Evolutionary conservation across 92 coral and sea anemone species (phyloP).

Genomic region (Heliopora coerulea): DNA sequence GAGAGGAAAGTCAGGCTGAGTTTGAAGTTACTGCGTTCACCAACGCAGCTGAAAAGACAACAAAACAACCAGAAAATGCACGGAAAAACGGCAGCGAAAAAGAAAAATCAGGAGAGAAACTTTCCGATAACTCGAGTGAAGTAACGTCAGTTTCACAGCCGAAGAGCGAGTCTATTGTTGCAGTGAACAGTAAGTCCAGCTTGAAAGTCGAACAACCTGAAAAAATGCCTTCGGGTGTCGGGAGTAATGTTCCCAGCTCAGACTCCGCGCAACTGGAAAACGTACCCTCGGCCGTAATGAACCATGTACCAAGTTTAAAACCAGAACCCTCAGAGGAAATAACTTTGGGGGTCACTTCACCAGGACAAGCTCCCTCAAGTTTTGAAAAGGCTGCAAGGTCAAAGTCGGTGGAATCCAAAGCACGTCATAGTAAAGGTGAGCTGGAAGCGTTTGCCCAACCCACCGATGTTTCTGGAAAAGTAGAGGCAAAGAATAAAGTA

Average conservation of each 20-base stretch:
- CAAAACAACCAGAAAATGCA: no score
- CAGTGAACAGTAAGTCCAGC: neutral
- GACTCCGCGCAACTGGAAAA: neutral
- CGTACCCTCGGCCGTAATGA: neutral
- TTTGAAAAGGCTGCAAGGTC: no score
- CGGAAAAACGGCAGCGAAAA: neutral
- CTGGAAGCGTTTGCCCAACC: neutral
- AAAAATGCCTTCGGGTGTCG: slow-evolving; percentile 3
- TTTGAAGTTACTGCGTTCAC: slow-evolving; percentile 4
- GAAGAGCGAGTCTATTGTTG: neutral
- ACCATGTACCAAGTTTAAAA: no score
- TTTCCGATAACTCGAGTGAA: no score
- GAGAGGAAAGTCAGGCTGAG: slow-evolving; percentile 64
- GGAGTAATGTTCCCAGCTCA: no score
- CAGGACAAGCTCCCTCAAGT: no score
- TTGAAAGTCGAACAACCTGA: neutral
- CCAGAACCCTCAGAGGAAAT: no score
- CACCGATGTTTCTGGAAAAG: neutral
- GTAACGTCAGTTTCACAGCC: no score
- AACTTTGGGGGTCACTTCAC: neutral
- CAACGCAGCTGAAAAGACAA: slow-evolving; percentile 19
- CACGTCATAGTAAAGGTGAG: neutral
- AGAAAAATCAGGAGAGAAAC: no score
- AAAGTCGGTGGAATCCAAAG: neutral
- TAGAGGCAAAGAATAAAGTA: no score